Evolutionary conservation across 2,888 invertebrate species (phyloP), one percentile per base, ranked within the genome.

Genomic region (Phengaris arion): DNA sequence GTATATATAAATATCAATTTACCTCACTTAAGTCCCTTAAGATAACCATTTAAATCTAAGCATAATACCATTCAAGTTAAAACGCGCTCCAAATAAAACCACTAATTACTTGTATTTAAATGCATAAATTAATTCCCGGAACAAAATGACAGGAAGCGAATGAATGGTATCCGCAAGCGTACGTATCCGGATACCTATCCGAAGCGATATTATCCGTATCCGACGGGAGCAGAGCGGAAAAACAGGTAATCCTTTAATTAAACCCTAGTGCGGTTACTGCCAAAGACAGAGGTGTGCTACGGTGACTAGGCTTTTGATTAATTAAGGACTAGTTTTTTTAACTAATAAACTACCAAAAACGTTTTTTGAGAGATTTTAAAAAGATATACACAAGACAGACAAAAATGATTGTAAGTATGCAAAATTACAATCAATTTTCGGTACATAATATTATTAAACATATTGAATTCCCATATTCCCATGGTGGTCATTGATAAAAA

Each of bases 241-340:
- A 89, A 86, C 87, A 82, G 84, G 80, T 86, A 86, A 88, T 89
- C 86, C 88, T 86, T 86, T 89, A 89, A 89, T 89, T 88, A 88
- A 85, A 82, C 81, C 75, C 78, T 81, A 80, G 81, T 81, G 85
- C 80, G 85, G 85, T 85, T 83, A 79, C 81, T 74, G 79, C 74
- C 82, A 85, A 86, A 87, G 86, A 85, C 83, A 81, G 81, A 77
- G 80, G 68, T 77, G 74, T 74, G 76, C 78, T 79, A 80, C 80
- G 79, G 80, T 78, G 79, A 76, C 79, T 57, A 74, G 15, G 48
- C 54, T 57, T 69, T 51, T 54, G 57, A 9, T 48, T 22, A 64
- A n/a, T 55, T 74, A 69, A n/a, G 74, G 72, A 75, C 74, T 12
- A 45, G 13, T 51, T 57, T 5, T 22, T 59, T 22, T 59, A 0